phyloP scores from a whole-genome alignment of 2,888 invertebrate genomes.

The Epinotia brunnichana region DNA sequence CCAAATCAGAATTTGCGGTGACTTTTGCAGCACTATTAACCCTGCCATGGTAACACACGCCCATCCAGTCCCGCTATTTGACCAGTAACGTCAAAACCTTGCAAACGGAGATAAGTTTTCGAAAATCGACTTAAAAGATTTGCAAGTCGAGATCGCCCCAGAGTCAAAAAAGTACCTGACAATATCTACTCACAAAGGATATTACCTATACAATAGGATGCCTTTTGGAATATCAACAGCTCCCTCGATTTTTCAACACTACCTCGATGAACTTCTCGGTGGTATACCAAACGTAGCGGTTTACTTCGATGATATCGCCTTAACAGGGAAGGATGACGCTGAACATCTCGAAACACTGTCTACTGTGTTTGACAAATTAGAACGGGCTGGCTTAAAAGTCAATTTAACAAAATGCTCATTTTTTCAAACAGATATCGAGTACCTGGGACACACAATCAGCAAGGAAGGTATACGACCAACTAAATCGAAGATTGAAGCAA shows the following conservation, averaged over 20 bases:
- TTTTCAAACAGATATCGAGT: too few relatives aligned
- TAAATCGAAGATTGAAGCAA: too few relatives aligned
- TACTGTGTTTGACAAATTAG: constrained; percentile 24
- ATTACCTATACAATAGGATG: constrained; percentile 37
- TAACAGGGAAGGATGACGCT: constrained; percentile 17
- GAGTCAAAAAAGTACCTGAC: constrained; percentile 24
- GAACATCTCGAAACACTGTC: constrained; percentile 28
- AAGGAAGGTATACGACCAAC: too few relatives aligned
- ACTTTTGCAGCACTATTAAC: constrained; percentile 34
- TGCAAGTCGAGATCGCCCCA: constrained; percentile 30
- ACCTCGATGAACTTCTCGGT: constrained; percentile 31
- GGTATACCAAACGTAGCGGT: constrained; percentile 35
- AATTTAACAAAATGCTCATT: too few relatives aligned
- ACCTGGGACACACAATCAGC: too few relatives aligned
- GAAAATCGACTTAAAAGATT: constrained; percentile 16
- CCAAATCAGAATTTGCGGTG: constrained; percentile 35
- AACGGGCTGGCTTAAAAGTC: constrained; percentile 8
- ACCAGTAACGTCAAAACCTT: constrained; percentile 36
- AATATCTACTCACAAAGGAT: constrained; percentile 15
- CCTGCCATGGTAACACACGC: constrained; percentile 25
- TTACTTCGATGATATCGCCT: constrained; percentile 43
- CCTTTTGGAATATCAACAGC: constrained; percentile 43
- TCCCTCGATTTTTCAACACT: constrained; percentile 44
- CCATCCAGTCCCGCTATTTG: constrained; percentile 43
- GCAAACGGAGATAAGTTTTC: constrained; percentile 10